A percentile compares a stretch with the other conserved stretches of the same genome.
Conservation (phyloP, 1,140 invertebrate species). For the Spodoptera frugiperda region DNA sequence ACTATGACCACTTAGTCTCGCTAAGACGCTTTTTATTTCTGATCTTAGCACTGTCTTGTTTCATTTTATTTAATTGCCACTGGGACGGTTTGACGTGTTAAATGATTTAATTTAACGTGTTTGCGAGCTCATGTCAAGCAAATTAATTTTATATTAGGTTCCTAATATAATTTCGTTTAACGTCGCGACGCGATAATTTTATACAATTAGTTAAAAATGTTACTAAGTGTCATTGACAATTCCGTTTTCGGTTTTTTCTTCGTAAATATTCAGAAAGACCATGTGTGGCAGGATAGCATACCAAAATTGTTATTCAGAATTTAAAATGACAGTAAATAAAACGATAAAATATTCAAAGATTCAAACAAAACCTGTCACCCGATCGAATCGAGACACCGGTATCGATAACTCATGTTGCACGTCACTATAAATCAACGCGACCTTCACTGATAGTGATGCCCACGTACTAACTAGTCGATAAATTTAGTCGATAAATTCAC, state of each 20-base stretch:
- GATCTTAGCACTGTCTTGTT: background rate
- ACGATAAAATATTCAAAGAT: slow-evolving; percentile 46
- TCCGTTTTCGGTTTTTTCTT: background rate
- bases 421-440: slow-evolving; percentile 82
- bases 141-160: too few species aligned
- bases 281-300: slow-evolving; percentile 7
- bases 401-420: slow-evolving; percentile 80
- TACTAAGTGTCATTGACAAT: background rate
- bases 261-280: slow-evolving; percentile 21
- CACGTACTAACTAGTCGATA: slow-evolving; percentile 71
- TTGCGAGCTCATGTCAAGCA: too few species aligned
- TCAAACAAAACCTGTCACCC: slow-evolving; percentile 58
- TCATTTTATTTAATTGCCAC: background rate
- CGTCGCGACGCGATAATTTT: too few species aligned
- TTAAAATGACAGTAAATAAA: slow-evolving; percentile 45
- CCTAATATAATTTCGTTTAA: too few species aligned
- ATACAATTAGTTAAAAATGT: background rate
- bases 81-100: background rate
- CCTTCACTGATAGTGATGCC: slow-evolving; percentile 79
- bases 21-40: slow-evolving; percentile 24
- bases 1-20: slow-evolving; percentile 14
- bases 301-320: slow-evolving; percentile 31
- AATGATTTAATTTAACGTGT: too few species aligned
- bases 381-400: slow-evolving; percentile 71
- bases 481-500: slow-evolving; percentile 75